Evolutionary conservation across 1,140 invertebrate genomes (phyloP).

Genomic region (Homalodisca vitripennis): DNA sequence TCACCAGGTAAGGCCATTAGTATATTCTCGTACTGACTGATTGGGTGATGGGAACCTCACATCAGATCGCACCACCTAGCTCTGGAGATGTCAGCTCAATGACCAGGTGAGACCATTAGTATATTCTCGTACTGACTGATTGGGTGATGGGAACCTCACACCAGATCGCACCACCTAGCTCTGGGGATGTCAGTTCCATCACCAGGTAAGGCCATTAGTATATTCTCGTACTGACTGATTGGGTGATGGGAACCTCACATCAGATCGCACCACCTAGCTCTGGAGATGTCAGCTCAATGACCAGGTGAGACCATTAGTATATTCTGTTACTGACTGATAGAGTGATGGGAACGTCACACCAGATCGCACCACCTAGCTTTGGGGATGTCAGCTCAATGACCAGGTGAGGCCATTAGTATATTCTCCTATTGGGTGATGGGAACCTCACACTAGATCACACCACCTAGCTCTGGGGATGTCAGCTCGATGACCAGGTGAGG

Average conservation of each 20-base stretch:
- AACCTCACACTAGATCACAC: constrained; percentile 86
- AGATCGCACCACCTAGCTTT: constrained; percentile 75
- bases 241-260: constrained; percentile 94
- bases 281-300: constrained; percentile 73
- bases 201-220: too few relatives aligned
- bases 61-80: constrained; percentile 81
- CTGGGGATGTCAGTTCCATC: constrained; percentile 72
- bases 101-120: constrained; percentile 69
- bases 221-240: constrained; percentile 96
- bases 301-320: constrained; percentile 54
- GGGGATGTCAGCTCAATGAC: constrained; percentile 76
- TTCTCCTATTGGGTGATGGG: constrained; percentile 98
- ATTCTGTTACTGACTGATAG: constrained; percentile 86
- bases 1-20: too few relatives aligned
- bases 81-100: constrained; percentile 73
- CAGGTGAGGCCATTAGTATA: constrained; percentile 58
- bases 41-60: constrained; percentile 94
- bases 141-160: constrained; percentile 96
- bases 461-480: constrained; percentile 72
- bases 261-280: constrained; percentile 79
- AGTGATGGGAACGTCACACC: constrained; percentile 94
- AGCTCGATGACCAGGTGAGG: constrained; percentile 67
- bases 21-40: too few relatives aligned
- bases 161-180: constrained; percentile 78
- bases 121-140: too few relatives aligned